These are phyloP conservation scores for Ascidia mentula DNA, from an alignment of 23 tunicate species.

Conservation along the genomic window DNA sequence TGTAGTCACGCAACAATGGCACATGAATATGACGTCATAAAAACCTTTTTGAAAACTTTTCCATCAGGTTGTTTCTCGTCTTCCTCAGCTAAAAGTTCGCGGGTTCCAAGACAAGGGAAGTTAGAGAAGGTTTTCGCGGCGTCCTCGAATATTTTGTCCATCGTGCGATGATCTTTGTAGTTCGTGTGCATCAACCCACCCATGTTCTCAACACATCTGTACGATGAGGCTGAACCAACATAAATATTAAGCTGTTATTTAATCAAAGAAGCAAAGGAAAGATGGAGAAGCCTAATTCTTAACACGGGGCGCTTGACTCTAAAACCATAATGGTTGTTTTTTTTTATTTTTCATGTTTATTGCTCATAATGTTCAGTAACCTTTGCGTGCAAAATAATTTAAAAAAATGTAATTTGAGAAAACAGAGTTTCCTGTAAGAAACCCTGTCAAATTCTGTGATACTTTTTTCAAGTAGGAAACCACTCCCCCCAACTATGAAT, in stretches of 20 bases:
- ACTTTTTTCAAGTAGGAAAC: too few species aligned
- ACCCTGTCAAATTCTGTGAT: too few species aligned
- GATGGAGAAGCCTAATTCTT: too few species aligned
- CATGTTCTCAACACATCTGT: constrained; percentile 55
- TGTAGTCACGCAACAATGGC: not conserved
- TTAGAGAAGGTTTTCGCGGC: constrained; percentile 46
- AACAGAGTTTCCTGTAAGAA: too few species aligned
- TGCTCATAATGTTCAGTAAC: too few species aligned
- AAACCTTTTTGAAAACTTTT: constrained; percentile 82
- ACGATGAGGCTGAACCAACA: constrained; percentile 44
- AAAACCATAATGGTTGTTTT: too few species aligned
- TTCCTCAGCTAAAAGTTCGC: constrained; percentile 80
- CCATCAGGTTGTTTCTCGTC: constrained; percentile 92
- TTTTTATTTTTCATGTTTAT: too few species aligned
- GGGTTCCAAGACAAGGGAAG: constrained; percentile 67
- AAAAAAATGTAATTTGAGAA: too few species aligned
- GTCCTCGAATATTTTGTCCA: constrained; percentile 51
- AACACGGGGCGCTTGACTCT: too few species aligned
- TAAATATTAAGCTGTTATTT: not conserved
- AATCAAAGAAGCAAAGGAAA: too few species aligned
- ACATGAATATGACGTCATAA: not conserved
- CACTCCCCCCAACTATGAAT: too few species aligned
- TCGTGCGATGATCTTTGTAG: constrained; percentile 42
- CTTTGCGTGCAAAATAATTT: too few species aligned
- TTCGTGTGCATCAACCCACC: constrained; percentile 24